Conservation (phyloP, 2,888 invertebrate genomes). For the Aquatica leii region DNA sequence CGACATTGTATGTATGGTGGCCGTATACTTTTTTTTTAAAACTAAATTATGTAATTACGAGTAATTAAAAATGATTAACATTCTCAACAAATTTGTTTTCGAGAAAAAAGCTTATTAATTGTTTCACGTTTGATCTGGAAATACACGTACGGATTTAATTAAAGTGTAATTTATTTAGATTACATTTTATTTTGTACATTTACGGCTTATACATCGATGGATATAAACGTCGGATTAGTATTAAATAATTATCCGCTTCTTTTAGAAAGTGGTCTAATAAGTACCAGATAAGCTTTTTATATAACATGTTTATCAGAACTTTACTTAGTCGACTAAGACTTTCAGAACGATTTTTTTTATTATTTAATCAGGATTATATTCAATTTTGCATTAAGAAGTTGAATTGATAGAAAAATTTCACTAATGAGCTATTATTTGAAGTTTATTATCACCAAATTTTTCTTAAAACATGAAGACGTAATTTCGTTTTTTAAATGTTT, state of each 20-base stretch:
- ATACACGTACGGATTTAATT: not conserved
- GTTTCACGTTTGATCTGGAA: not conserved
- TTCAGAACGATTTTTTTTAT: too few species aligned
- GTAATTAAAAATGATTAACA: conserved; percentile 5
- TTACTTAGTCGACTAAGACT: too few species aligned
- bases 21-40: not conserved
- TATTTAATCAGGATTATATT: too few species aligned
- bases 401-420: too few species aligned
- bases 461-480: too few species aligned
- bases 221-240: not conserved
- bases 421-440: too few species aligned
- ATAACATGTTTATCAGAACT: too few species aligned
- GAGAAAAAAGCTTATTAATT: not conserved
- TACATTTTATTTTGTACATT: not conserved
- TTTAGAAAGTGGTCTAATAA: conserved; percentile 5
- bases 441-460: too few species aligned
- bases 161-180: conserved; percentile 8
- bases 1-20: not conserved
- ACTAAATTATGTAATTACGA: conserved; percentile 1
- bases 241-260: conserved; percentile 3
- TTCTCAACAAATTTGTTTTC: not conserved
- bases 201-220: too few species aligned
- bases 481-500: too few species aligned
- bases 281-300: too few species aligned
- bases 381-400: too few species aligned